Evolutionary conservation across 2,113 vertebrate species (phyloP), one percentile per base, ranked within the genome.

Genomic region (Montifringilla adamsi): DNA sequence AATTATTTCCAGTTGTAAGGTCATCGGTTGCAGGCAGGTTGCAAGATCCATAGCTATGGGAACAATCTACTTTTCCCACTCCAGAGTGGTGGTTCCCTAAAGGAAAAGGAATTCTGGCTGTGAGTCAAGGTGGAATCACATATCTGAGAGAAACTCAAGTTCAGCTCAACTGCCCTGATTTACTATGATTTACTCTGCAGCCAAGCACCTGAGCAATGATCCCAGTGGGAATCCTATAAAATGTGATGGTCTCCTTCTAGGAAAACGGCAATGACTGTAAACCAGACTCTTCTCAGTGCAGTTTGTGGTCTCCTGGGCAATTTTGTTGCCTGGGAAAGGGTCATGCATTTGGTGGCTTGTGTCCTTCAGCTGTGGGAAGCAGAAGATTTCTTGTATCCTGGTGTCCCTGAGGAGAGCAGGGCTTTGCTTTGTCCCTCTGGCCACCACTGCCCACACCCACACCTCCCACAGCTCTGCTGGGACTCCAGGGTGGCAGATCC

Each of bases 21-120:
- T 80, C 35, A 15, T 26, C 49, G 33, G 1, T 10, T 2, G 1
- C 58, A 76, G 37, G 6, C 1, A 0, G 11, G 18, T 69, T 77
- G 18, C 39, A 56, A 63, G 46, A 58, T 27, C 52, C 2, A 0
- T 3, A 24, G n/a, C 46, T 66, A 55, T 74, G 69, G 28, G 28
- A 52, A 43, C 3, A 44, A 50, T 21, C 17, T 9, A 10, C 24
- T 69, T 89, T 60, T 46, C 41, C 90, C 22, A 17, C 17, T 41
- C 66, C 50, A 10, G 9, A 50, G 52, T 39, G 13, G 12, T 33
- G 15, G 6, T 23, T 94, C n/a, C 22, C 23, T 77, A 43, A 66
- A 78, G 27, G 52, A 67, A 50, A 66, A 52, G 9, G 55, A 78
- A 37, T 58, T 74, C 56, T 53, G 28, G 26, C 64, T 77, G 8